phyloP scores from a whole-genome alignment of 2,113 vertebrate species.

The Triplophysa rosa region DNA sequence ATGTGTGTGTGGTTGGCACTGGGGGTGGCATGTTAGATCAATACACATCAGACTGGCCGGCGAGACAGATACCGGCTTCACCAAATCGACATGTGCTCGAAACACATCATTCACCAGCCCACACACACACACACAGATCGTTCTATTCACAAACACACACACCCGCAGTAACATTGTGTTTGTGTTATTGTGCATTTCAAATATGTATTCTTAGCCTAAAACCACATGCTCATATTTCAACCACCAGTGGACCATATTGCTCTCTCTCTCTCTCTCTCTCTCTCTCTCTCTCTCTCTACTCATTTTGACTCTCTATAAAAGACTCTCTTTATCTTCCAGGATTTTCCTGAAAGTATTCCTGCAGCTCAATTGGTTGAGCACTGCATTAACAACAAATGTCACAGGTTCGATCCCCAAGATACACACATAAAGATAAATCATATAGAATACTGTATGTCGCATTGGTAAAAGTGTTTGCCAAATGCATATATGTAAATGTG shows the following conservation, averaged over 20 bases:
- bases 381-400: too few species aligned
- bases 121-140: conserved; percentile 23
- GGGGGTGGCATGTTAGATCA: conserved; percentile 44
- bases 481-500: not conserved
- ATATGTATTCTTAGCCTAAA: conserved; percentile 21
- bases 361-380: too few species aligned
- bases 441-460: too few species aligned
- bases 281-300: not conserved
- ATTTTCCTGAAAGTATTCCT: not conserved
- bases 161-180: not conserved
- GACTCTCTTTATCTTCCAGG: not conserved
- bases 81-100: conserved; percentile 26
- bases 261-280: not conserved
- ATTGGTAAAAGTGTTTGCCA: too few species aligned
- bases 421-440: too few species aligned
- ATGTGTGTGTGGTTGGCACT: conserved; percentile 30
- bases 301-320: conserved; percentile 21
- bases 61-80: conserved; percentile 41
- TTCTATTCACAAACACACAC: conserved; percentile 21
- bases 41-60: conserved; percentile 45
- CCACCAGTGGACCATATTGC: conserved; percentile 16
- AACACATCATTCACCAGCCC: conserved; percentile 16
- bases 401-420: too few species aligned
- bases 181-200: not conserved
- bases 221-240: conserved; percentile 27